Evolutionary conservation across 2,797 vertebrate genomes (phyloP).

Genomic region (Trachurus trachurus): DNA sequence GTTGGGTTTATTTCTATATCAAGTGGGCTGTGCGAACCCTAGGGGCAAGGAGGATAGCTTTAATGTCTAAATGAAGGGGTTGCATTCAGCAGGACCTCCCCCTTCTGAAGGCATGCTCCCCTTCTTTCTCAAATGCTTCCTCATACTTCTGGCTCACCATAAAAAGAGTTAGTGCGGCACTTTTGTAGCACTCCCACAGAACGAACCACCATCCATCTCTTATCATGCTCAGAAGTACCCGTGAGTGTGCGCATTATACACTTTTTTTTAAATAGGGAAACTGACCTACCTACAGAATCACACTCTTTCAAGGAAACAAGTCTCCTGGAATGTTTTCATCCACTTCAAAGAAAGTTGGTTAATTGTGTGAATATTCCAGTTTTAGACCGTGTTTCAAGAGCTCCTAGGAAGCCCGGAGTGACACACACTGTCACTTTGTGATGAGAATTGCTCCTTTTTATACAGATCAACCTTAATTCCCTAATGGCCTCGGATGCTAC

Average conservation of each 20-base stretch:
- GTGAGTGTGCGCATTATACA: conserved; percentile 16
- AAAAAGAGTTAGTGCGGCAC: conserved; percentile 49
- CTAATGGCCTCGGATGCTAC: conserved; percentile 52
- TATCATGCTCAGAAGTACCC: not conserved
- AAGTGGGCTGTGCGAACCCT: conserved; percentile 57
- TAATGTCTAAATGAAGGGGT: conserved; percentile 76
- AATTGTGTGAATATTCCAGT: conserved; percentile 20
- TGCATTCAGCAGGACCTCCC: conserved; percentile 49
- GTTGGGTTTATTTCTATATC: conserved; percentile 69
- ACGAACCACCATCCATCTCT: not conserved
- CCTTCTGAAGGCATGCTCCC: conserved; percentile 48
- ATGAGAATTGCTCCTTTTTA: conserved; percentile 43
- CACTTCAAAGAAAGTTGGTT: not conserved
- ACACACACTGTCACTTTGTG: conserved; percentile 26
- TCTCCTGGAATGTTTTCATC: conserved; percentile 17
- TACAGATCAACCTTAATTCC: conserved; percentile 46
- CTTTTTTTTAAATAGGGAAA: conserved; percentile 23
- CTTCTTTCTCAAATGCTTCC: conserved; percentile 54
- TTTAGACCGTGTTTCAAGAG: conserved; percentile 31
- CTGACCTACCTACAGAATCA: not conserved
- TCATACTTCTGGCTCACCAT: conserved; percentile 49
- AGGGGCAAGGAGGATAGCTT: conserved; percentile 60
- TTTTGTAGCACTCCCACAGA: conserved; percentile 17
- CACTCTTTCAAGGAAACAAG: conserved; percentile 2
- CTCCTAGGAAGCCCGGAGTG: conserved; percentile 33